phyloP scores from a whole-genome alignment of 2,888 invertebrate species.

The Amitus sp. region DNA sequence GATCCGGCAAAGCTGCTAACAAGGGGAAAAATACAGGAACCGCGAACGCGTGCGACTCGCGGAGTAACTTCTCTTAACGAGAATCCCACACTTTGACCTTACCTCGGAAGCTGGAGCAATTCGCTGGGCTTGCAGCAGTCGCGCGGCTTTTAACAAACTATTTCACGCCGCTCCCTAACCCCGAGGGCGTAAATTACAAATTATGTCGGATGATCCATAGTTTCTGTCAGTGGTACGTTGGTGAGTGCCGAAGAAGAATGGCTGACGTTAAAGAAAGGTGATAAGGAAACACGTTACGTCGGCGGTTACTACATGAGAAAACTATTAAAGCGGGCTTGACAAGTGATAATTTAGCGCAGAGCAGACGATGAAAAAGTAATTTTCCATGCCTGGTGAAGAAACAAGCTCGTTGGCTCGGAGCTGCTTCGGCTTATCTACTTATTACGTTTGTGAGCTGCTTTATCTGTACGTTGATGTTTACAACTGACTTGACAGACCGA shows the following conservation, averaged over 20 bases:
- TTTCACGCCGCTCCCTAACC: slow-evolving; percentile 5
- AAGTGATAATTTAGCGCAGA: slow-evolving; percentile 40
- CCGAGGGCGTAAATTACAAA: slow-evolving; percentile 54
- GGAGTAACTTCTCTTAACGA: neutral
- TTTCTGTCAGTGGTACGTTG: slow-evolving; percentile 45
- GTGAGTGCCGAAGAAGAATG: slow-evolving; percentile 41
- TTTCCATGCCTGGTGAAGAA: too few species aligned
- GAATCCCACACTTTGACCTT: too few species aligned
- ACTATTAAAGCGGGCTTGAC: slow-evolving; percentile 47
- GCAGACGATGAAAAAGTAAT: slow-evolving; percentile 12
- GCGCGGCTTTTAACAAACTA: slow-evolving; percentile 8
- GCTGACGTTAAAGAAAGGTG: slow-evolving; percentile 29
- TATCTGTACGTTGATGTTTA: too few species aligned
- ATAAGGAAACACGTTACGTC: slow-evolving; percentile 51
- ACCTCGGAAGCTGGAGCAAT: too few species aligned
- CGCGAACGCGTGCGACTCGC: neutral
- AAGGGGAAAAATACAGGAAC: neutral
- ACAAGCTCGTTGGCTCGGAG: too few species aligned
- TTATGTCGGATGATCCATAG: slow-evolving; percentile 54
- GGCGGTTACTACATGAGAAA: slow-evolving; percentile 41
- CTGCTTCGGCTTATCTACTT: too few species aligned
- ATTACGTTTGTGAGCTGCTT: too few species aligned
- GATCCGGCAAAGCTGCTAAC: too few species aligned
- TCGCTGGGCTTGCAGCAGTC: too few species aligned
- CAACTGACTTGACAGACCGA: too few species aligned